phyloP scores from a whole-genome alignment of 2,797 vertebrate genomes.

The Bryconaethiops microstoma region DNA sequence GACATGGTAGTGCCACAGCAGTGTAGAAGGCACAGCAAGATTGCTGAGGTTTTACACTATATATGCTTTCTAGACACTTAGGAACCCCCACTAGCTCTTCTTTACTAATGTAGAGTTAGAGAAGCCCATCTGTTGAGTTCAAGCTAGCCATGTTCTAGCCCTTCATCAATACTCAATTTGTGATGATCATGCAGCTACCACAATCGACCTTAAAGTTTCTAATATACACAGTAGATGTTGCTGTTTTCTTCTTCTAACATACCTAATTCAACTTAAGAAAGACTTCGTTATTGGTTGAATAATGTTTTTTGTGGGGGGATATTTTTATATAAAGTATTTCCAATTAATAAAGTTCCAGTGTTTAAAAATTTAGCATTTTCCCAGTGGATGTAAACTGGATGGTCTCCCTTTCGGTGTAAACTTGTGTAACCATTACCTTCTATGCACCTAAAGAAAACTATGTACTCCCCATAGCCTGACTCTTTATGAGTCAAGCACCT shows the following conservation, averaged over 20 bases:
- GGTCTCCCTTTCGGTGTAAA: neutral
- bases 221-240: neutral
- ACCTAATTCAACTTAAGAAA: neutral
- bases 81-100: no score
- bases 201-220: no score
- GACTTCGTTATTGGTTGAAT: neutral
- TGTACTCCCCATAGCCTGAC: neutral
- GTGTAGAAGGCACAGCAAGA: no score
- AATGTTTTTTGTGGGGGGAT: neutral
- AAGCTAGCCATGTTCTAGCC: neutral
- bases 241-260: neutral
- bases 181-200: no score
- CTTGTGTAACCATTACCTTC: no score
- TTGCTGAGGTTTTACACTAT: no score
- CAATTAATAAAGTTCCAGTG: no score
- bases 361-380: neutral
- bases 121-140: neutral
- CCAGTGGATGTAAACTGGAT: neutral
- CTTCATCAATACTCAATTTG: no score
- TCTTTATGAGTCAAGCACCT: neutral
- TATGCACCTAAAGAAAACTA: no score
- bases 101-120: no score
- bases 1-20: neutral
- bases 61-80: no score
- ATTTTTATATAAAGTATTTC: no score